Base-by-base conservation (phyloP, 2,888 invertebrate genomes). In the Dexiosoma caninum region DNA sequence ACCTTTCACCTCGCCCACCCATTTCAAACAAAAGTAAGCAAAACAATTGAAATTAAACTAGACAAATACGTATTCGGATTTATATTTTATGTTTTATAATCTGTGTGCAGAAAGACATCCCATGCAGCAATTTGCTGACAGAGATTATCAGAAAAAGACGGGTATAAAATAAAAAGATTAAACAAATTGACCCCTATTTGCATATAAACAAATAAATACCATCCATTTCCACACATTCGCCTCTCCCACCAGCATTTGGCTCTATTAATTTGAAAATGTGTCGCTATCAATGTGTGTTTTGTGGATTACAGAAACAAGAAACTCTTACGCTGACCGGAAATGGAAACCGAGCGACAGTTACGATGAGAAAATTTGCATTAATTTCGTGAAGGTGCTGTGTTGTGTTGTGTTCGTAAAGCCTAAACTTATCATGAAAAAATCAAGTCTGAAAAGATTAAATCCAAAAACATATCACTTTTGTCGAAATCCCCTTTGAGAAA, bases 141-240 rank as follows among this genome's bases (percentile, higher is more conserved):
- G 44, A 55, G 12, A 35, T 10, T 16, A 51, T n/a, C 35, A 37
- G 32, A 59, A 3, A 27, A 27, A 27, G 6, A 27, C 6, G 27
- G 3, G 3, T 6, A 27, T 27, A 27, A 60, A 42, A 35, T 6
- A 49, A 51, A 46, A 42, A n/a, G n/a, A 62, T 1, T 23, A 14
- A n/a, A 64, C 55, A 62, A 69, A 64, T 35, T 77, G 81, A 74
- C 81, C 81, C 81, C 74, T 72, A 81, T 81, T 81, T 81, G 81
- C 81, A 81, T 81, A 74, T 69, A 77, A 77, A 69, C 77, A 81
- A 80, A 81, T 77, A 74, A 81, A 77, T 77, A 57, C 30, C 77
- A 74, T 55, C 30, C 77, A 74, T 55, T 71, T 72, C 30, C 44
- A 46, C 30, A 70, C 49, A 64, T 64, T 42, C 21, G 59, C 30